Evolutionary conservation across 2,888 invertebrate species (phyloP).

Genomic region (Stenodera caucasica): DNA sequence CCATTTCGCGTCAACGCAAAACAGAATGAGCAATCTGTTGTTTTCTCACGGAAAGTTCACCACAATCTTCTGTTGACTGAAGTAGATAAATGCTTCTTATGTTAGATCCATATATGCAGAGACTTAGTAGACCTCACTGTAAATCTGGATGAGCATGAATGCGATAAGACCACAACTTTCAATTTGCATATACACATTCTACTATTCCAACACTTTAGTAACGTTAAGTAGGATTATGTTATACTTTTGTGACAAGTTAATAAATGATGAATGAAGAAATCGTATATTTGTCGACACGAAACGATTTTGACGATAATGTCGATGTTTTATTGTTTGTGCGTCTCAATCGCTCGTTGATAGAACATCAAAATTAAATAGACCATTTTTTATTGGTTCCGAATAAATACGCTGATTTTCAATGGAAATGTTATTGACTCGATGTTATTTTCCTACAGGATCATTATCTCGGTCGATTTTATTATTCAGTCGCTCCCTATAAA

Average conservation of each 20-base stretch:
- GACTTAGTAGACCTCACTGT: slow-evolving; percentile 1
- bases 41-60: not conserved
- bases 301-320: not conserved
- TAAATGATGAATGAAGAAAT: slow-evolving; percentile 3
- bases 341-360: not conserved
- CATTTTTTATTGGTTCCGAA: not conserved
- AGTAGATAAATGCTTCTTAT: not conserved
- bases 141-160: not conserved
- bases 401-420: not conserved
- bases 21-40: not conserved
- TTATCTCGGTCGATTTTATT: too few relatives aligned
- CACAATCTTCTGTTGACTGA: not conserved
- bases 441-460: too few relatives aligned
- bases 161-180: not conserved
- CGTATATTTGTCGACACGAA: not conserved
- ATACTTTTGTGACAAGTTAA: not conserved
- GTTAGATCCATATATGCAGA: not conserved
- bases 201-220: not conserved
- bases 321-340: not conserved
- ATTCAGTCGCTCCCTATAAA: too few relatives aligned
- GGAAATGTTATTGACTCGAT: not conserved
- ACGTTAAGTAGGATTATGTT: not conserved
- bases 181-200: not conserved
- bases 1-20: not conserved
- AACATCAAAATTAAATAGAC: slow-evolving; percentile 6